These are phyloP conservation scores for Papilio polyxenes DNA, from an alignment of 1,140 invertebrate species.

Conservation along the genomic window DNA sequence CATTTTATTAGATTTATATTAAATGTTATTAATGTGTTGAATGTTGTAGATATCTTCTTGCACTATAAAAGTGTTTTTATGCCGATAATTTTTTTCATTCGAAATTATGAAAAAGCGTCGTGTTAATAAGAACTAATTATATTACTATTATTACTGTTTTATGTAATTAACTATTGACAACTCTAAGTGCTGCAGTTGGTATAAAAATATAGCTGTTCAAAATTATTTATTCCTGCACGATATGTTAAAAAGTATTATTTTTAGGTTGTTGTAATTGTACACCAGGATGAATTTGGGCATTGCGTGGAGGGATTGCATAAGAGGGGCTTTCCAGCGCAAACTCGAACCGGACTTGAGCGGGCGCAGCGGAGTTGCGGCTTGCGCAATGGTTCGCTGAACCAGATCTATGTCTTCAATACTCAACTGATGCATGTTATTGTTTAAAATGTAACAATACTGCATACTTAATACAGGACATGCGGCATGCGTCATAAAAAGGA, in stretches of 20 bases:
- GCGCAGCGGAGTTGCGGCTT: conserved; percentile 55
- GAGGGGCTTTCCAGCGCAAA: conserved; percentile 65
- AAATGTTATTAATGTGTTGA: not conserved
- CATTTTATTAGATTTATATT: not conserved
- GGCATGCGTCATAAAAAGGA: not conserved
- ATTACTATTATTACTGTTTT: too few relatives aligned
- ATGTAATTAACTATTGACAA: too few relatives aligned
- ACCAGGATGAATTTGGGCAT: conserved; percentile 59
- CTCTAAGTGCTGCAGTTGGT: too few relatives aligned
- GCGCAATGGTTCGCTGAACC: conserved; percentile 77
- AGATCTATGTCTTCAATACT: conserved; percentile 57
- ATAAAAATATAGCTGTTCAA: not conserved
- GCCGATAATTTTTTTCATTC: not conserved
- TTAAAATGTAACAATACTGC: conserved; percentile 25
- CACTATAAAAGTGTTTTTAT: not conserved
- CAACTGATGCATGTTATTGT: conserved; percentile 44
- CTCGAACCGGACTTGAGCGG: conserved; percentile 64
- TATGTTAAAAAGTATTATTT: not conserved
- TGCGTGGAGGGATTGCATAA: conserved; percentile 64
- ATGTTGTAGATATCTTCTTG: not conserved
- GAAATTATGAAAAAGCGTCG: not conserved
- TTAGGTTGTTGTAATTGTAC: conserved; percentile 41
- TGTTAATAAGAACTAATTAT: too few relatives aligned
- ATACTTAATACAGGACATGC: not conserved
- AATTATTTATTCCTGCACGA: not conserved